Conservation (phyloP, 2,113 vertebrate species). For the Corythaeola cristata region DNA sequence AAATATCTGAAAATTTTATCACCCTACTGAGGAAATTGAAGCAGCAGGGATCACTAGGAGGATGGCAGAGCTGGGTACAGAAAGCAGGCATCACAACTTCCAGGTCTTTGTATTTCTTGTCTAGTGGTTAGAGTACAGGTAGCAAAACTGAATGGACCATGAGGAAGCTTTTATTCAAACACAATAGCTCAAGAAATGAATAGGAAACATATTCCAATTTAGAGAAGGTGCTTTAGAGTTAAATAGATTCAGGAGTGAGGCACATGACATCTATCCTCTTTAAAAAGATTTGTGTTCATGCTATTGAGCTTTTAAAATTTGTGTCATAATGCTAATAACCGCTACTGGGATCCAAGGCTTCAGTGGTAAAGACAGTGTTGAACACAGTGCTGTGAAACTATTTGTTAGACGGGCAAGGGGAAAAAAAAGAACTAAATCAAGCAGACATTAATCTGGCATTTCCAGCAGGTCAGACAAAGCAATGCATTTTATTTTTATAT, state of each 20-base stretch:
- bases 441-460: slow-evolving; percentile 26
- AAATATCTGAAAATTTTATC: neutral
- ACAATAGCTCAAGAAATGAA: neutral
- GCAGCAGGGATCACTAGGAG: neutral
- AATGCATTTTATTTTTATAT: slow-evolving; percentile 8
- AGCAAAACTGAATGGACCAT: neutral
- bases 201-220: neutral
- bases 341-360: neutral
- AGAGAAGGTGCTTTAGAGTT: neutral
- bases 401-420: neutral
- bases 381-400: neutral
- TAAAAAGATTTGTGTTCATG: neutral
- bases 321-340: neutral
- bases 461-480: slow-evolving; percentile 8
- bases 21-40: neutral
- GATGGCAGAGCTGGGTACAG: neutral
- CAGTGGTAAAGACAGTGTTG: neutral
- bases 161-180: slow-evolving; percentile 3
- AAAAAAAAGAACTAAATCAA: neutral
- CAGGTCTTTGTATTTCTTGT: neutral
- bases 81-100: neutral
- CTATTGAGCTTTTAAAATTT: neutral
- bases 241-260: neutral
- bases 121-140: neutral
- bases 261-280: neutral